A percentile compares a stretch with the other conserved stretches of the same genome.
These are phyloP conservation scores for Notospermus geniculatus DNA, from an alignment of 1,140 invertebrate genomes.

Conservation along the genomic window DNA sequence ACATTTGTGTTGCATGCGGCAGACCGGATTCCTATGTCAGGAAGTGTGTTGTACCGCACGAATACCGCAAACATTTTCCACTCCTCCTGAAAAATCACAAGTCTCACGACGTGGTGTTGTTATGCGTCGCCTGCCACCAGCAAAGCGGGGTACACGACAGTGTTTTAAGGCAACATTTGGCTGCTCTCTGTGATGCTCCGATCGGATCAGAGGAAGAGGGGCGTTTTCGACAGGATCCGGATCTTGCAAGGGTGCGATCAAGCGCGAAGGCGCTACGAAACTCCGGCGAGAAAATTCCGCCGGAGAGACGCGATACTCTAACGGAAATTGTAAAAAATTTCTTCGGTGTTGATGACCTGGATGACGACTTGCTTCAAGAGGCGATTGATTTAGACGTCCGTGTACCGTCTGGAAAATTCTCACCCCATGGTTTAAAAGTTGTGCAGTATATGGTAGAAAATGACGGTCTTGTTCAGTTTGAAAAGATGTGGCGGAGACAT, in stretches of 20 bases:
- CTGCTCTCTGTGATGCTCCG: conserved; percentile 66
- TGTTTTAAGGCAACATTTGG: conserved; percentile 63
- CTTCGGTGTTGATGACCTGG: conserved; percentile 43
- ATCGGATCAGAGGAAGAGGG: conserved; percentile 53
- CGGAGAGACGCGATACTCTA: conserved; percentile 56
- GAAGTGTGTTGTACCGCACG: conserved; percentile 79
- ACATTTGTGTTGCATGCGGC: conserved; percentile 84
- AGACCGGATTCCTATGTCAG: conserved; percentile 67
- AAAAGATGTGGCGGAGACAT: conserved; percentile 74
- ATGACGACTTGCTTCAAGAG: conserved; percentile 44
- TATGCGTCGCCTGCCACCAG: conserved; percentile 74
- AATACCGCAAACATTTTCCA: conserved; percentile 83
- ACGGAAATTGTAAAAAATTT: conserved; percentile 41
- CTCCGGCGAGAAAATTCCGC: conserved; percentile 60
- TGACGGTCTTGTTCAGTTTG: conserved; percentile 67
- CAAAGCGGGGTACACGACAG: conserved; percentile 69
- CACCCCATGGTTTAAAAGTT: conserved; percentile 68
- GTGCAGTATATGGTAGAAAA: conserved; percentile 62
- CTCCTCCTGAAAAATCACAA: conserved; percentile 77
- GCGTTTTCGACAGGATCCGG: conserved; percentile 45
- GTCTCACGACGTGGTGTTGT: conserved; percentile 76
- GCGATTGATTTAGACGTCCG: conserved; percentile 50
- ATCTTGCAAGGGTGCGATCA: conserved; percentile 63
- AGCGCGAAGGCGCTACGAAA: conserved; percentile 65
- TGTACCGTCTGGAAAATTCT: conserved; percentile 59